Evolutionary conservation across 2,113 vertebrate species (phyloP).

Genomic region (Rousettus leschenaultii): DNA sequence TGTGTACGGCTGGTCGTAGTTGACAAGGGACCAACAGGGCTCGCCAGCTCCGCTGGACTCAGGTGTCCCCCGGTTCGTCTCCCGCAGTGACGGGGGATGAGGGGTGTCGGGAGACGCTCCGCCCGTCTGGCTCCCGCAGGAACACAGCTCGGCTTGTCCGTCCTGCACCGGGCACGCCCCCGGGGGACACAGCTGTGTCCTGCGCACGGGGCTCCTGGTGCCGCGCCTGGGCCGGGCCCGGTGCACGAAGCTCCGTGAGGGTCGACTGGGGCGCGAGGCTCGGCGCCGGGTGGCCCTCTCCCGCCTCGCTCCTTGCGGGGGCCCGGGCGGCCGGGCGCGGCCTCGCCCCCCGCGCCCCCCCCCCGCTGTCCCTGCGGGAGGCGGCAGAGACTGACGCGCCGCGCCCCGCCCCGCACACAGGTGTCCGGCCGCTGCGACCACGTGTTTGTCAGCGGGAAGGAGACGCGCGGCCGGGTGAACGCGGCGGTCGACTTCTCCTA

Average conservation of each 20-base stretch:
- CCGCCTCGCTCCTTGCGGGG: too few relatives aligned
- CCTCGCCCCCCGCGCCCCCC: too few relatives aligned
- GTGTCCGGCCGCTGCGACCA: conserved; percentile 96
- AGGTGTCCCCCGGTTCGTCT: not conserved
- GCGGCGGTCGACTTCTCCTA: conserved; percentile 92
- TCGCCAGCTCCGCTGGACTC: conserved; percentile 59
- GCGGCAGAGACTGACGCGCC: too few relatives aligned
- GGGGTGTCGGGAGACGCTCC: too few relatives aligned
- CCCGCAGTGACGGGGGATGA: too few relatives aligned
- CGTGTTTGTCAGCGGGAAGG: conserved; percentile 95
- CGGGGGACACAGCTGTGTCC: not conserved
- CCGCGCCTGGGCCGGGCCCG: not conserved
- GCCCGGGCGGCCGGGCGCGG: too few relatives aligned
- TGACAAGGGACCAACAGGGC: conserved; percentile 66
- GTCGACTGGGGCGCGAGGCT: too few relatives aligned
- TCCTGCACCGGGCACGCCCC: not conserved
- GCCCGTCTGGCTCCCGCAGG: rapidly evolving
- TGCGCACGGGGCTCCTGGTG: too few relatives aligned
- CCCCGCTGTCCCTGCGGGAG: not conserved
- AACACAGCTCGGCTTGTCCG: not conserved
- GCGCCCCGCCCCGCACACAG: conserved; percentile 71
- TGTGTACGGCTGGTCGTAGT: conserved; percentile 44
- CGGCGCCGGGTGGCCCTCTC: too few relatives aligned
- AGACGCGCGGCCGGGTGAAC: conserved; percentile 91
- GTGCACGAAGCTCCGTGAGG: too few relatives aligned